Evolutionary conservation across 2,113 vertebrate genomes (phyloP).

Genomic region (Nothobranchius furzeri): DNA sequence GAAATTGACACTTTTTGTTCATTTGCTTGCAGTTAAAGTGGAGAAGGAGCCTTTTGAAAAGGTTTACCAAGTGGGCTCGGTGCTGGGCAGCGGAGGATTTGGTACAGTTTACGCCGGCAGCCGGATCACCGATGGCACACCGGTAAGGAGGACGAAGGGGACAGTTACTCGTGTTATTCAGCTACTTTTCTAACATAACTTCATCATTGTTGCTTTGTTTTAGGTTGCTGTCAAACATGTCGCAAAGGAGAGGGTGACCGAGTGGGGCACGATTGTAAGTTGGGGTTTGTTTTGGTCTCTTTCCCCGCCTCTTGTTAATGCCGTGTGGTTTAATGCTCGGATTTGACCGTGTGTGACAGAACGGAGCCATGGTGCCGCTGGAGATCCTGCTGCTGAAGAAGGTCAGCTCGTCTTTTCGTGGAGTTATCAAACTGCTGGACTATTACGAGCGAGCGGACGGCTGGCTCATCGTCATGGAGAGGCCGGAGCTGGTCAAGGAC

Average conservation of each 20-base stretch:
- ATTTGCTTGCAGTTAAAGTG: slow-evolving; percentile 81
- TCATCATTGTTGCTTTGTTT: neutral
- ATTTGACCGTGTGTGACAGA: slow-evolving; percentile 60
- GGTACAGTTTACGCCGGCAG: slow-evolving; percentile 93
- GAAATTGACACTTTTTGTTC: neutral
- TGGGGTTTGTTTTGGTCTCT: slow-evolving; percentile 67
- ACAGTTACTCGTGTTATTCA: slow-evolving; percentile 43
- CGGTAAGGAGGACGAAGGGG: slow-evolving; percentile 79
- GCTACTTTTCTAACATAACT: neutral
- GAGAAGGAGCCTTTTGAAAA: slow-evolving; percentile 95
- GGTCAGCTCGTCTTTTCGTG: slow-evolving; percentile 90
- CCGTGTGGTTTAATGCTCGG: neutral
- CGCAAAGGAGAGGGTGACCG: slow-evolving; percentile 91
- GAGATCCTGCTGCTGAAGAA: slow-evolving; percentile 95
- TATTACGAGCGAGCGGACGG: slow-evolving; percentile 96
- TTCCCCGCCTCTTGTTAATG: neutral
- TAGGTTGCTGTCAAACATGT: slow-evolving; percentile 96
- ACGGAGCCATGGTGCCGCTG: slow-evolving; percentile 88
- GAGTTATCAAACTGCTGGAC: slow-evolving; percentile 93
- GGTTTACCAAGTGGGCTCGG: slow-evolving; percentile 93
- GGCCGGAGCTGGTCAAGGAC: slow-evolving; percentile 93
- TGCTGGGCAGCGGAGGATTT: slow-evolving; percentile 94
- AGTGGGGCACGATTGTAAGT: slow-evolving; percentile 94
- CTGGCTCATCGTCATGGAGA: slow-evolving; percentile 93
- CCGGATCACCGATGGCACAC: slow-evolving; percentile 89